Evolutionary conservation across 2,113 vertebrate genomes (phyloP).

Genomic region (Hippocampus guttulatus): DNA sequence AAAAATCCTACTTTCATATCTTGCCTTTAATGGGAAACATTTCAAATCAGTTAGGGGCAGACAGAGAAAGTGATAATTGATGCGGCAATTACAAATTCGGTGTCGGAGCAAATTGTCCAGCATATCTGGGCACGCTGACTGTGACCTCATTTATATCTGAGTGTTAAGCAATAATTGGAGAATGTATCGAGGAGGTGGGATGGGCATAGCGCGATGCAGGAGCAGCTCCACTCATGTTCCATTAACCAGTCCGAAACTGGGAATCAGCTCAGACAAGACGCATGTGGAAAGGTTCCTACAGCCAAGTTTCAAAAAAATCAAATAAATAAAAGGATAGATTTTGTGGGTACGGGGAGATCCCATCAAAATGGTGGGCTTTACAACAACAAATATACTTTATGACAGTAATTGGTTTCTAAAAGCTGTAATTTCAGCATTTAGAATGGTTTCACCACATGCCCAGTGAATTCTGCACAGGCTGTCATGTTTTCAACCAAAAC

Average conservation of each 20-base stretch:
- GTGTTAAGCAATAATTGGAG: constrained; percentile 71
- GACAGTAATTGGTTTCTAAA: constrained; percentile 55
- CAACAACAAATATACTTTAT: constrained; percentile 57
- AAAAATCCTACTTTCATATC: constrained; percentile 65
- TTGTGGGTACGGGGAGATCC: constrained; percentile 31
- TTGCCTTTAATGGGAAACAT: constrained; percentile 70
- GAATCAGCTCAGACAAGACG: constrained; percentile 26
- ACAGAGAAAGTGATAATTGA: constrained; percentile 71
- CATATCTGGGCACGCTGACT: constrained; percentile 71
- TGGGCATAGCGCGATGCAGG: constrained; percentile 35
- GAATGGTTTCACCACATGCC: constrained; percentile 60
- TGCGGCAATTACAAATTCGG: constrained; percentile 74
- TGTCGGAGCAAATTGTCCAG: constrained; percentile 73
- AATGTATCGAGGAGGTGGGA: constrained; percentile 63
- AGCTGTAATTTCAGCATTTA: constrained; percentile 56
- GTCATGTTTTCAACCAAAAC: constrained; percentile 55
- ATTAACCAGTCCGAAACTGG: constrained; percentile 39
- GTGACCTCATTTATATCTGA: constrained; percentile 71
- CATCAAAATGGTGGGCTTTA: constrained; percentile 57
- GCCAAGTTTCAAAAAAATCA: constrained; percentile 27
- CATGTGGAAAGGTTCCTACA: constrained; percentile 18
- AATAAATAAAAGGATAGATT: constrained; percentile 8
- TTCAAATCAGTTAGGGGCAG: constrained; percentile 67
- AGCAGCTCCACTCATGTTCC: constrained; percentile 34
- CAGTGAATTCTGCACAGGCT: constrained; percentile 37